These are phyloP conservation scores for Tipula unca DNA, from an alignment of 2,888 invertebrate genomes.

Conservation along the genomic window DNA sequence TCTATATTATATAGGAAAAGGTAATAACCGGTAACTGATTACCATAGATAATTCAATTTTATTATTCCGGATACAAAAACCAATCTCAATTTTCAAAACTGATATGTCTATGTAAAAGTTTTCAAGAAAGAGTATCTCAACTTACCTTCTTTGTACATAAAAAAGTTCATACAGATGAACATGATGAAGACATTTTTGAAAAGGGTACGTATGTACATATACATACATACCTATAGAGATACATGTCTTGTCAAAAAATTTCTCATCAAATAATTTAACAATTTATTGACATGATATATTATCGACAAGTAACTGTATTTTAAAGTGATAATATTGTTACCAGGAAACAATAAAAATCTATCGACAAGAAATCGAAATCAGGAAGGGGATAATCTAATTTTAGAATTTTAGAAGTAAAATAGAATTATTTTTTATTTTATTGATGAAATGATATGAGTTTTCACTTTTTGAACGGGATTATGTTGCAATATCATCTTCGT, in stretches of 20 bases:
- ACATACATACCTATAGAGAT: background rate
- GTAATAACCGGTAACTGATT: constrained; percentile 1
- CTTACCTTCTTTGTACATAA: background rate
- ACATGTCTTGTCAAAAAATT: background rate
- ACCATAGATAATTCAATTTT: background rate
- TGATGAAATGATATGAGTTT: background rate
- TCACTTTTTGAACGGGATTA: background rate
- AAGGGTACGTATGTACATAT: background rate
- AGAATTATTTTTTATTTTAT: background rate
- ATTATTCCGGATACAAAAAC: background rate
- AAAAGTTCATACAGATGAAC: background rate
- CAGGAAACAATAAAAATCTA: background rate
- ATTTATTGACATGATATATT: background rate
- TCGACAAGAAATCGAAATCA: background rate
- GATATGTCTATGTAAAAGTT: background rate
- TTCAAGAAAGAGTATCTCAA: background rate
- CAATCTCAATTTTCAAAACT: background rate
- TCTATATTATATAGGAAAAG: background rate
- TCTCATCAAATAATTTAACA: background rate
- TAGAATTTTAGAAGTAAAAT: background rate
- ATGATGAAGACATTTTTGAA: background rate
- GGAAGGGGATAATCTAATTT: background rate
- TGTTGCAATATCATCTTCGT: background rate
- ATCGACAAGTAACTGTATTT: background rate
- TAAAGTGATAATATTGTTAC: background rate